Conservation (phyloP, 2,797 vertebrate species). For the Catharus ustulatus region DNA sequence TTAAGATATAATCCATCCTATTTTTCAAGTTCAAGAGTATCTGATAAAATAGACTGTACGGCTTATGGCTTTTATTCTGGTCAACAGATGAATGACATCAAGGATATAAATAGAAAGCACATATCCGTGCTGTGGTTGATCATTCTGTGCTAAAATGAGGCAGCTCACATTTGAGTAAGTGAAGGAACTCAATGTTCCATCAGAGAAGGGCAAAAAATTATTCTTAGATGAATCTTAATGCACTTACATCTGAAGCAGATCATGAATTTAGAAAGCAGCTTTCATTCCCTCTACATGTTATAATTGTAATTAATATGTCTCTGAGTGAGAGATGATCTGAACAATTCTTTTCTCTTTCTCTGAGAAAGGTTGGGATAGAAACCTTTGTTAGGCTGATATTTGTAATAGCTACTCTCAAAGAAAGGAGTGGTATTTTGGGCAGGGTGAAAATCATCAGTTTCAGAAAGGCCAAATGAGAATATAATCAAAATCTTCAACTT, state of each 20-base stretch:
- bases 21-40: neutral
- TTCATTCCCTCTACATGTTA: neutral
- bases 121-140: neutral
- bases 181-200: slow-evolving; percentile 21
- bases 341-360: neutral
- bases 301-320: slow-evolving; percentile 7
- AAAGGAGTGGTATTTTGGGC: neutral
- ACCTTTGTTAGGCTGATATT: neutral
- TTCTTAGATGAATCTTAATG: slow-evolving; percentile 32
- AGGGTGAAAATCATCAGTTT: neutral
- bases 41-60: neutral
- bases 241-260: neutral
- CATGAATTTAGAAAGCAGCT: slow-evolving; percentile 21
- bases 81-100: slow-evolving; percentile 19
- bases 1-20: neutral
- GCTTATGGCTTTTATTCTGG: neutral
- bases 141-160: neutral
- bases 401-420: neutral
- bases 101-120: neutral
- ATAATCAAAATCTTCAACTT: neutral
- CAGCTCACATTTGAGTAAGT: neutral
- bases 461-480: neutral
- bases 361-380: neutral
- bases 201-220: slow-evolving; percentile 5
- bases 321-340: neutral